Evolutionary conservation across 2,113 vertebrate species (phyloP).

Genomic region (Lagopus muta): DNA sequence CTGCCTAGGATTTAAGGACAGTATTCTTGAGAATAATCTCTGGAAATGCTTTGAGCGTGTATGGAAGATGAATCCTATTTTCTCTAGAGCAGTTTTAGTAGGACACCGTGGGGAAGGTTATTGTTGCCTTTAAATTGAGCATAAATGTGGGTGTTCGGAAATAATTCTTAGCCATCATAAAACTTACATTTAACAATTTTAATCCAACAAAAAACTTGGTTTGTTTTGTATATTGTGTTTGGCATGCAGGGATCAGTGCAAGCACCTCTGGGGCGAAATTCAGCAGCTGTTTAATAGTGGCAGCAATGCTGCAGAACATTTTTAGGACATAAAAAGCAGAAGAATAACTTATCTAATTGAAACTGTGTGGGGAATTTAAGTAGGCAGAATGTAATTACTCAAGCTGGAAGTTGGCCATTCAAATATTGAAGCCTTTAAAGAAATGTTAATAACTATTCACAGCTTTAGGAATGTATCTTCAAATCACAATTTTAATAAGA

Average conservation of each 20-base stretch:
- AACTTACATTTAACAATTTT: neutral
- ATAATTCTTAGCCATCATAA: neutral
- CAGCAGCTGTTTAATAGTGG: conserved; percentile 56
- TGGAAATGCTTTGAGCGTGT: neutral
- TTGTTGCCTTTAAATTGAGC: neutral
- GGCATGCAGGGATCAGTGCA: conserved; percentile 7
- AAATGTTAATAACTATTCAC: conserved; percentile 66
- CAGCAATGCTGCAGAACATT: conserved; percentile 43
- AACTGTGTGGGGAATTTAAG: conserved; percentile 65
- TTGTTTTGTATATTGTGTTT: conserved; percentile 9
- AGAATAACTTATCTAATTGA: conserved; percentile 65
- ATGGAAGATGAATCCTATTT: neutral
- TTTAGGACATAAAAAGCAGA: conserved; percentile 51
- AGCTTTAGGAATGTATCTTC: conserved; percentile 63
- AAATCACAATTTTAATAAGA: conserved; percentile 63
- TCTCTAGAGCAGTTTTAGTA: neutral
- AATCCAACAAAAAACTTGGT: neutral
- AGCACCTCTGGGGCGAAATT: conserved; percentile 55
- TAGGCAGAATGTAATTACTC: conserved; percentile 70
- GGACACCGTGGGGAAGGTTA: neutral
- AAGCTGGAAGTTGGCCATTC: conserved; percentile 63
- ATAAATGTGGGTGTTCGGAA: neutral
- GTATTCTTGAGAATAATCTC: neutral
- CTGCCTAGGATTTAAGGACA: neutral
- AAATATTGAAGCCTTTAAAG: conserved; percentile 65